Evolutionary conservation across 2,113 vertebrate species (phyloP).

Genomic region (Microcebus tavaratra): DNA sequence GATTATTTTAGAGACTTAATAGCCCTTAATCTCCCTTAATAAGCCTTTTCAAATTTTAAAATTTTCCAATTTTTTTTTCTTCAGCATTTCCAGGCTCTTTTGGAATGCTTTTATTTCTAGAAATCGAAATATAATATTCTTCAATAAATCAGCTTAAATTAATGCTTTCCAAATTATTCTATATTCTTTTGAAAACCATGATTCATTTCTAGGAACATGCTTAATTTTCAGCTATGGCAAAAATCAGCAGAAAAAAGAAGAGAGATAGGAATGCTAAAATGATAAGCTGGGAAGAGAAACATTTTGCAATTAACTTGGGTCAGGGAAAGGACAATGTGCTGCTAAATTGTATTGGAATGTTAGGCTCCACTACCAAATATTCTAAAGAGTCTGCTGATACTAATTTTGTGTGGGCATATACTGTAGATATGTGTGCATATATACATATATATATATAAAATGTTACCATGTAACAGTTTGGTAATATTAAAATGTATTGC

Average conservation of each 20-base stretch:
- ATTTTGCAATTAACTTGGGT: background rate
- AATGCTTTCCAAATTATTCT: slow-evolving; percentile 44
- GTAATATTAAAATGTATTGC: background rate
- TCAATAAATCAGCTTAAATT: background rate
- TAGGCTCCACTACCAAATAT: background rate
- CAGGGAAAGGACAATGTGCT: background rate
- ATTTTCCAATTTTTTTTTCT: background rate
- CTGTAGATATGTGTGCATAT: background rate
- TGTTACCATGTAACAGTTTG: background rate
- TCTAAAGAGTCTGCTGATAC: background rate
- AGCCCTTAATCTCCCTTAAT: background rate
- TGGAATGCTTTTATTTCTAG: slow-evolving; percentile 16
- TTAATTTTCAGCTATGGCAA: slow-evolving; percentile 21
- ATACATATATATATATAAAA: background rate
- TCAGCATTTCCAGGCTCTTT: background rate
- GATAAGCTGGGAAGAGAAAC: background rate
- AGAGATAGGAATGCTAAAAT: background rate
- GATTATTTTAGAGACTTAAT: slow-evolving; percentile 1
- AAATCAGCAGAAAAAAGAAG: background rate
- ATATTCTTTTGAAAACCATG: background rate
- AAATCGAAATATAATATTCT: slow-evolving; percentile 20
- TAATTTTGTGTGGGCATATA: background rate
- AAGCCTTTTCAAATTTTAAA: background rate
- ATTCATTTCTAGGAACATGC: background rate
- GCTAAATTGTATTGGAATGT: background rate